These are phyloP conservation scores for Lepeophtheirus nordmannii DNA, from an alignment of 2,888 invertebrate genomes.

Conservation along the genomic window DNA sequence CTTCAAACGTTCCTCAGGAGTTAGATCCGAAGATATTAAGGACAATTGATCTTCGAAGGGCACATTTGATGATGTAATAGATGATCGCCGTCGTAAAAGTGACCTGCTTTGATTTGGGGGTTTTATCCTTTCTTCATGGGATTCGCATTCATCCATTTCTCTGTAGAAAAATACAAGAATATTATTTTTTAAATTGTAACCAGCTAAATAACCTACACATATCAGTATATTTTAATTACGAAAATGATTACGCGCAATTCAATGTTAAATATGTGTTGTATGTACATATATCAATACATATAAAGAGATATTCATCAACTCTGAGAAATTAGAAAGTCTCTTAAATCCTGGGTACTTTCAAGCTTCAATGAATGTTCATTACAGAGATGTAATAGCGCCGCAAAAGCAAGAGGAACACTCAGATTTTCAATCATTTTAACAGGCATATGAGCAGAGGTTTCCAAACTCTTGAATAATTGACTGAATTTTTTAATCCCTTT, in stretches of 20 bases:
- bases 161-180: too few species aligned
- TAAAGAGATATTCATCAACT: slow-evolving; percentile 22
- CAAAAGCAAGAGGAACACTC: slow-evolving; percentile 59
- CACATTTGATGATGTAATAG: neutral
- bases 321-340: slow-evolving; percentile 27
- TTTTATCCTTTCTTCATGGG: too few species aligned
- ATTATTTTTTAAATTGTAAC: too few species aligned
- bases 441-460: slow-evolving; percentile 41
- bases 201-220: too few species aligned
- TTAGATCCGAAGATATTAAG: neutral
- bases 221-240: too few species aligned
- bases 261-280: neutral
- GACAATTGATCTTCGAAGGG: slow-evolving; percentile 1
- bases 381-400: slow-evolving; percentile 63
- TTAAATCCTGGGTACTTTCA: slow-evolving; percentile 22
- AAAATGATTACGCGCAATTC: neutral
- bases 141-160: too few species aligned
- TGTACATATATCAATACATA: neutral
- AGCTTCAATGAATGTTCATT: slow-evolving; percentile 53
- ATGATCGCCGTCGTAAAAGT: neutral
- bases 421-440: slow-evolving; percentile 52
- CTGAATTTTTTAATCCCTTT: slow-evolving; percentile 37
- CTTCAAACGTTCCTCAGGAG: neutral
- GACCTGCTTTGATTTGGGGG: neutral
- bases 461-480: slow-evolving; percentile 42